Base-by-base conservation (phyloP, 23 tunicate species). In the Styela clava region DNA sequence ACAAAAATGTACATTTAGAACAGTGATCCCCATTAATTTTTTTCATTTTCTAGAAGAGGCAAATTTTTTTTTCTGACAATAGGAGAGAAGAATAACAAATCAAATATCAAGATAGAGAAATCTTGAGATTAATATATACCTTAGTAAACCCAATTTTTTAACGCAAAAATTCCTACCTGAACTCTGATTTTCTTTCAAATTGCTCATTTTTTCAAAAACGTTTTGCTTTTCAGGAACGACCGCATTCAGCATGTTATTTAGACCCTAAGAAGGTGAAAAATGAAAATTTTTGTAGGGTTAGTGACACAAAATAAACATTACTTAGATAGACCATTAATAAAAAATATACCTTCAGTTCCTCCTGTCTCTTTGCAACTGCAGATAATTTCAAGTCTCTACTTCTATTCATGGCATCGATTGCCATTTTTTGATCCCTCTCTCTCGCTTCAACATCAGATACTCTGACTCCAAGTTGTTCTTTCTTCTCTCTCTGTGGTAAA, bases 281-380 rank as follows among this genome's bases (percentile, higher is more conserved):
- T 31, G 0, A 34, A 73, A 69, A 5, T 5, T 44, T 44, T 44
- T 44, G n/a, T n/a, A n/a, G n/a, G n/a, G n/a, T n/a, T n/a, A n/a
- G n/a, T n/a, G n/a, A n/a, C n/a, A n/a, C n/a, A n/a, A n/a, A n/a
- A n/a, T n/a, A n/a, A n/a, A n/a, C n/a, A n/a, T n/a, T n/a, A n/a
- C n/a, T n/a, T n/a, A n/a, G n/a, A n/a, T n/a, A n/a, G n/a, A n/a
- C n/a, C n/a, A n/a, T n/a, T n/a, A n/a, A n/a, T n/a, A n/a, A n/a
- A n/a, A n/a, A n/a, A n/a, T n/a, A 65, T 24, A 89, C 95, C 83
- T 86, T 67, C 7, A 91, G 63, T 79, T 91, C 92, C 44, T 91
- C 85, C 34, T 91, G 97, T 69, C 88, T 84, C 64, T 79, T 83
- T 28, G 83, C 86, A 9, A 91, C 97, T 7, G 79, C 68, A 16